Percentiles rank a stretch among this genome's conserved stretches.
Evolutionary conservation across 64 coral and sea anemone species (phyloP).

Genomic region (Actinia equina): DNA sequence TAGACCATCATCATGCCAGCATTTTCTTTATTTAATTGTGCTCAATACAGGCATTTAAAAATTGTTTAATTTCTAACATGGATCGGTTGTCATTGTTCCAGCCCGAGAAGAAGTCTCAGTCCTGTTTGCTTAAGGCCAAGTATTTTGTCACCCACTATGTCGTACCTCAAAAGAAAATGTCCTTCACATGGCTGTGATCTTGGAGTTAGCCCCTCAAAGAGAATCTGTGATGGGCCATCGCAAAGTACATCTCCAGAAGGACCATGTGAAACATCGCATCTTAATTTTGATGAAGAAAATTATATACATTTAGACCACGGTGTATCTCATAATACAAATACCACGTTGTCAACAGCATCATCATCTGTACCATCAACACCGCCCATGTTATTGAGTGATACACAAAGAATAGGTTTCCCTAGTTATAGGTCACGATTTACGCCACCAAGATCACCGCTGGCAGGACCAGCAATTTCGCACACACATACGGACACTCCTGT

Average conservation of each 20-base stretch:
- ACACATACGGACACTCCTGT: conserved; percentile 54
- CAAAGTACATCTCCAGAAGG: conserved; percentile 51
- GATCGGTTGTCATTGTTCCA: not conserved
- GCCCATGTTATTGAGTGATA: conserved; percentile 66
- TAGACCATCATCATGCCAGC: no score
- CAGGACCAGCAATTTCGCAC: conserved; percentile 72
- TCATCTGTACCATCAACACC: conserved; percentile 30
- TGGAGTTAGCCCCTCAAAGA: conserved; percentile 83
- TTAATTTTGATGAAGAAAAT: conserved; percentile 74
- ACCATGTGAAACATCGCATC: conserved; percentile 76
- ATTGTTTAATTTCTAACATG: no score
- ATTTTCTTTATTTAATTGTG: no score
- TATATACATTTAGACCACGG: conserved; percentile 52
- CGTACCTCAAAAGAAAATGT: conserved; percentile 5
- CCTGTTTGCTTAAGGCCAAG: conserved; percentile 78
- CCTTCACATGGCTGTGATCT: conserved; percentile 69
- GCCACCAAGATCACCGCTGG: conserved; percentile 88
- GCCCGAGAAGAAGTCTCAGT: conserved; percentile 82
- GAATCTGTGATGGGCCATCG: conserved; percentile 62
- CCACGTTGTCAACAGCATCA: conserved; percentile 33
- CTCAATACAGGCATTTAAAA: no score
- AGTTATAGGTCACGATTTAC: conserved; percentile 75
- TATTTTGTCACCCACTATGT: conserved; percentile 42
- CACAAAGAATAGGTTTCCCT: conserved; percentile 46
- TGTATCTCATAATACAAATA: conserved; percentile 49